phyloP scores from a whole-genome alignment of 2,888 invertebrate genomes.

The Epirrhoe tristata region DNA sequence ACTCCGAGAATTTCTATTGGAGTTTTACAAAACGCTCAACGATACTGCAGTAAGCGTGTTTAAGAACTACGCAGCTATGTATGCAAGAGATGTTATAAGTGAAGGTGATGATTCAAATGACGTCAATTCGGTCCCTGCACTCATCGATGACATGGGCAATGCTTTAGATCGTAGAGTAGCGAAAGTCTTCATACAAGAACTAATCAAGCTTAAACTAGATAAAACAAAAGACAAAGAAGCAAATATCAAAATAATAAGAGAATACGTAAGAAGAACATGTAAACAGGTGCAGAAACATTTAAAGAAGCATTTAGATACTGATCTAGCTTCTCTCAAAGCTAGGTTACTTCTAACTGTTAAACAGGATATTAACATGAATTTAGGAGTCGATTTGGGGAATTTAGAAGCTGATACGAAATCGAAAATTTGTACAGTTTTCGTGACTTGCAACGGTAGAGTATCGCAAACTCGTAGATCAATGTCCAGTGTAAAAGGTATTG shows the following conservation, averaged over 20 bases:
- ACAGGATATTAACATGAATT: conserved; percentile 59
- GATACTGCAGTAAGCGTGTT: conserved; percentile 60
- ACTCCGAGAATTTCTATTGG: conserved; percentile 55
- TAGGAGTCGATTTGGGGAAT: conserved; percentile 61
- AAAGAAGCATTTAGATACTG: conserved; percentile 39
- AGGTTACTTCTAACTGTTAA: conserved; percentile 48
- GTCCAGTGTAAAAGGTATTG: neutral
- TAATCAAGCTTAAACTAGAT: conserved; percentile 52
- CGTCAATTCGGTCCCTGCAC: conserved; percentile 47
- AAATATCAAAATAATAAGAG: conserved; percentile 53
- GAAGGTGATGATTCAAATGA: conserved; percentile 51
- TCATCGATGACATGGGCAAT: conserved; percentile 49
- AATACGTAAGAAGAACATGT: conserved; percentile 50
- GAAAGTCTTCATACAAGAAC: conserved; percentile 52
- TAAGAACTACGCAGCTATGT: conserved; percentile 69
- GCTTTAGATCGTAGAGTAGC: conserved; percentile 46
- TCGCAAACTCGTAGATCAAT: conserved; percentile 10
- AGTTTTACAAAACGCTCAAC: conserved; percentile 59
- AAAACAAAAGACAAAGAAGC: conserved; percentile 46
- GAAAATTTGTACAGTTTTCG: conserved; percentile 60
- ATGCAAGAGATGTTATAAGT: conserved; percentile 56
- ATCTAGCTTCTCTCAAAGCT: conserved; percentile 43
- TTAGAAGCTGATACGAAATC: conserved; percentile 48
- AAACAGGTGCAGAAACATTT: conserved; percentile 45
- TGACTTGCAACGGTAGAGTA: conserved; percentile 58